Evolutionary conservation across 35 echinoderm and acorn worm genomes (phyloP).

Genomic region (Strongylocentrotus purpuratus): DNA sequence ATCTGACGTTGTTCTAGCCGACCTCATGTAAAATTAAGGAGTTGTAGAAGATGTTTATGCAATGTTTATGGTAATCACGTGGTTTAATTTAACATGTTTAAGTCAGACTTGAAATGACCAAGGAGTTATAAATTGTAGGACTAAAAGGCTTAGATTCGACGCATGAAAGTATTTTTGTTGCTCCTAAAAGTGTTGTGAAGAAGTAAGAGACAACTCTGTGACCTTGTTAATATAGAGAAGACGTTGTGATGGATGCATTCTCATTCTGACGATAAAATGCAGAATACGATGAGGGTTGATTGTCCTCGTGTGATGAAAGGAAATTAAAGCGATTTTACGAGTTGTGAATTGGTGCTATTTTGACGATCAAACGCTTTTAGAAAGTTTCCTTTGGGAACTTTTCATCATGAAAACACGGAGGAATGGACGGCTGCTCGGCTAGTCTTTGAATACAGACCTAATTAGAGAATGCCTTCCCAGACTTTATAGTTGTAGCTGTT

Average conservation of each 20-base stretch:
- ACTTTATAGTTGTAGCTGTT: too few species aligned
- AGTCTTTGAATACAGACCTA: background rate
- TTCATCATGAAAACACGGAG: background rate
- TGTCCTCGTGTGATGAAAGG: background rate
- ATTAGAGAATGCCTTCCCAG: background rate
- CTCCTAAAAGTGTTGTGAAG: too few species aligned
- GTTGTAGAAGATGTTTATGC: too few species aligned
- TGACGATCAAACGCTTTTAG: slow-evolving; percentile 14
- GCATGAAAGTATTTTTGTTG: too few species aligned
- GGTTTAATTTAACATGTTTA: too few species aligned
- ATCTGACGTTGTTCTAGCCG: too few species aligned
- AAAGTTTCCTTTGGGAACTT: slow-evolving; percentile 24
- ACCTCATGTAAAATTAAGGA: too few species aligned
- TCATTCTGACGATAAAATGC: background rate
- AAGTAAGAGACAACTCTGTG: too few species aligned
- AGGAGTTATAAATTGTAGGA: too few species aligned
- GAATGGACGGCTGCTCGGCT: background rate
- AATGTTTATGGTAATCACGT: too few species aligned
- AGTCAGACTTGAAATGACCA: too few species aligned
- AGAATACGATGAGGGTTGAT: background rate
- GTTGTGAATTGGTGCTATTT: slow-evolving; percentile 11
- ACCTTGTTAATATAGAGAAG: background rate
- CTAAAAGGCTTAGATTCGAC: too few species aligned
- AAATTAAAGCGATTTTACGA: slow-evolving; percentile 19
- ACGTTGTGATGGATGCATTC: background rate